A percentile compares a stretch with the other conserved stretches of the same genome.
phyloP scores from a whole-genome alignment of 1,140 invertebrate species.

The Ericerus pela region DNA sequence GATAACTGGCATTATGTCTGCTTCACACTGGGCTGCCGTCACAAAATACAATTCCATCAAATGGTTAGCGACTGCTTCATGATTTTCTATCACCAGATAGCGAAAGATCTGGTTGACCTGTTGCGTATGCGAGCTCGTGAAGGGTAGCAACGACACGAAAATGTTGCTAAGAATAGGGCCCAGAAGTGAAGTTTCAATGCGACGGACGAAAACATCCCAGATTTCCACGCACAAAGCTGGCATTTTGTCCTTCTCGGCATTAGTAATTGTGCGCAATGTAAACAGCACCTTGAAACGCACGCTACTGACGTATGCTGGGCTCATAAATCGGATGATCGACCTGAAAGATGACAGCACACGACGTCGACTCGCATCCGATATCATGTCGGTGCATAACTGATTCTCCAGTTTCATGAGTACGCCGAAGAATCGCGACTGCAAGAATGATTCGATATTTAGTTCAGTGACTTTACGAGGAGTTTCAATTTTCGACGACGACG shows the following conservation, averaged over 20 bases:
- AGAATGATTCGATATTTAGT: neutral
- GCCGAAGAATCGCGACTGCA: neutral
- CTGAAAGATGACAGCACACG: constrained; percentile 20
- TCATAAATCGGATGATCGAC: constrained; percentile 20
- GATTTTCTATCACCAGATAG: constrained; percentile 61
- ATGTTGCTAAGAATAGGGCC: constrained; percentile 67
- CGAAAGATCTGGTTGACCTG: constrained; percentile 62
- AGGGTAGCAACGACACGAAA: constrained; percentile 60
- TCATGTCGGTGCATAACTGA: neutral
- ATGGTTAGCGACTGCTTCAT: constrained; percentile 42
- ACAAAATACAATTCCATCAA: constrained; percentile 75
- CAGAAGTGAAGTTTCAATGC: constrained; percentile 54
- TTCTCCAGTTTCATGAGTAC: neutral
- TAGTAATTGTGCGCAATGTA: constrained; percentile 20
- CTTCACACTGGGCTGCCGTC: constrained; percentile 35
- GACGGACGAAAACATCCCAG: constrained; percentile 21
- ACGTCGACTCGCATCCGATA: constrained; percentile 17
- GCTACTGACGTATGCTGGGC: constrained; percentile 19
- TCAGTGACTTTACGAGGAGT: neutral
- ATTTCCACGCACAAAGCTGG: constrained; percentile 17
- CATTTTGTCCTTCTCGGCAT: constrained; percentile 16
- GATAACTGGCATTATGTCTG: no score
- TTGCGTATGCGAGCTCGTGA: constrained; percentile 46
- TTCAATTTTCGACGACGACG: neutral
- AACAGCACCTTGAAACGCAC: constrained; percentile 22